A percentile compares a stretch with the other conserved stretches of the same genome.
These are phyloP conservation scores for Trichacis sp. DNA, from an alignment of 2,888 invertebrate genomes.

Conservation along the genomic window DNA sequence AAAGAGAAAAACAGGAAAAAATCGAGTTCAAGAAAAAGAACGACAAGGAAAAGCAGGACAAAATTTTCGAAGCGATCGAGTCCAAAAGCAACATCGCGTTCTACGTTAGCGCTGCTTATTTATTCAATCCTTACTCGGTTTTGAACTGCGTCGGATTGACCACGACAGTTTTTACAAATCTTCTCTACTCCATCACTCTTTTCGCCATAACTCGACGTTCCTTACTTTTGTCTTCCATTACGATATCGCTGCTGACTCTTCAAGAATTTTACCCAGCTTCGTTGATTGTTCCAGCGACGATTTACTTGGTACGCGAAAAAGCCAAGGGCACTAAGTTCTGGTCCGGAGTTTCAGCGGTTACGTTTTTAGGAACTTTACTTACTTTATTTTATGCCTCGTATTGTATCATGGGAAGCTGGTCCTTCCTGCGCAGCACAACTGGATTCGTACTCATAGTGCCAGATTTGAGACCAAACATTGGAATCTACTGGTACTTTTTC, in stretches of 20 bases:
- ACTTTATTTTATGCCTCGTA: constrained; percentile 75
- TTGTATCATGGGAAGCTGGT: constrained; percentile 74
- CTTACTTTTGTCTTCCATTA: constrained; percentile 74
- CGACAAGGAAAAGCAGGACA: constrained; percentile 25
- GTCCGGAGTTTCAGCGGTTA: constrained; percentile 70
- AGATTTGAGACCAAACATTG: constrained; percentile 96
- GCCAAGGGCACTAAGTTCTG: constrained; percentile 71
- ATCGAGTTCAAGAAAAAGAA: constrained; percentile 17
- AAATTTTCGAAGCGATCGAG: constrained; percentile 41
- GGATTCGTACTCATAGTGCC: constrained; percentile 86
- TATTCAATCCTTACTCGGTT: constrained; percentile 91
- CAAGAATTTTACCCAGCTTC: constrained; percentile 87
- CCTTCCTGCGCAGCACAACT: constrained; percentile 63
- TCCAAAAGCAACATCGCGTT: constrained; percentile 57
- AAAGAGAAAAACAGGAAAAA: constrained; percentile 51
- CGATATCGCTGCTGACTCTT: constrained; percentile 83
- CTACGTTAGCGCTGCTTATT: constrained; percentile 82
- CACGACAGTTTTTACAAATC: constrained; percentile 90
- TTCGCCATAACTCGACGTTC: constrained; percentile 78
- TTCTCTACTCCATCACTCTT: constrained; percentile 81
- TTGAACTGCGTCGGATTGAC: constrained; percentile 90
- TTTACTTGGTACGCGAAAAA: constrained; percentile 75
- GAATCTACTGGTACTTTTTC: constrained; percentile 99
- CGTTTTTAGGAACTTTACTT: constrained; percentile 72
- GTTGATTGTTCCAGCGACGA: constrained; percentile 84